Evolutionary conservation across 2,113 vertebrate genomes (phyloP), one percentile per base, ranked within the genome.

Genomic region (Numida meleagris): DNA sequence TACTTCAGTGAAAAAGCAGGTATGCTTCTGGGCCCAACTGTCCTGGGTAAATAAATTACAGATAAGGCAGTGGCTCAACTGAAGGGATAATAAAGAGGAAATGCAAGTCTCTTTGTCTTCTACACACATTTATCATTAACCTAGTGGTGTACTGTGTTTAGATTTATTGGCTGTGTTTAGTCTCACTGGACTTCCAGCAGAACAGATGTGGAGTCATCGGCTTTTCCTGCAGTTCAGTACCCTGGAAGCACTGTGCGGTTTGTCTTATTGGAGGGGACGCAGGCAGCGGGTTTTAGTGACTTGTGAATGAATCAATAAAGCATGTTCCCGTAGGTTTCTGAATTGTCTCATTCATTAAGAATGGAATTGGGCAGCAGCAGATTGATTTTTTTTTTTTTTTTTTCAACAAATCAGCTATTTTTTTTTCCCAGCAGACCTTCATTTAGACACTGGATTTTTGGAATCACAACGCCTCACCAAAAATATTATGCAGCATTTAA

Each of bases 271-370:
- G 86, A 87, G 31, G n/a, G 48, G 84, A 43, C 89, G 79, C 0
- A 71, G 88, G 81, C 86, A 92, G 73, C 72, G 71, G 70, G 79
- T 76, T 93, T 94, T 68, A 90, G 88, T 76, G 82, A 80, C 86
- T 95, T 27, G 89, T 3, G 71, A 89, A 90, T 88, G 81, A 96
- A 96, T 95, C 94, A 88, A 96, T 97, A 94, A 94, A 91, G 61
- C 88, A 86, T 84, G 94, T 90, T 96, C 79, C 82, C 88, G 57
- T 72, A 91, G 91, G 55, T 90, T 90, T 94, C 88, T 87, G 61
- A 93, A 84, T 87, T 82, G 86, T 79, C 86, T 83, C 36, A 89
- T 93, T 86, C 85, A 89, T 94, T 95, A 96, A 50, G 71, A 79
- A 82, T 77, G 55, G 74, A 96, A 86, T 88, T 84, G 94, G 91